Base-by-base conservation (phyloP, 2,888 invertebrate species). In the Drosophila hamatofila region DNA sequence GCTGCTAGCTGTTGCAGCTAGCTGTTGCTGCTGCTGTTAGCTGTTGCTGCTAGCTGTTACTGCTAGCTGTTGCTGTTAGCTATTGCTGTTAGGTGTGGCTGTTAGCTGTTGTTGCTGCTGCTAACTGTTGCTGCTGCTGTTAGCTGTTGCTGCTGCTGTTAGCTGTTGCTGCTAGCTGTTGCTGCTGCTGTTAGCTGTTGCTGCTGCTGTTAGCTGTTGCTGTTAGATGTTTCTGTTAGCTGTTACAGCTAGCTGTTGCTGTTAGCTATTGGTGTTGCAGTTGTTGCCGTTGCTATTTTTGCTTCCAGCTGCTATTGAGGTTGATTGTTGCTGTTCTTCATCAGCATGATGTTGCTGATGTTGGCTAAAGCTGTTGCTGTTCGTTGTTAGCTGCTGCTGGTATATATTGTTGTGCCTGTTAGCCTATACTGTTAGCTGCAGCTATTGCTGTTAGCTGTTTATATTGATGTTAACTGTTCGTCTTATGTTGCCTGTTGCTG, bases 21-120 rank as follows among this genome's bases (percentile, higher is more conserved):
- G 39, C n/a, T 59, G 59, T 37, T 63, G 49, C 14, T 30, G 49
- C 3, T 44, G 23, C 4, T 25, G 14, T 44, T 23, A 7, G 16
- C 16, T 46, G 5, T 46, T 46, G 25, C 7, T 25, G 14, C 2
- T 16, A 25, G 5, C 5, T 44, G 2, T 18, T 41, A n/a, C n/a
- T n/a, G n/a, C n/a, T 39, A 12, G 44, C 2, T 44, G 23, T 23
- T 44, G 23, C 18, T 44, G 44, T 44, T 23, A 12, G 11, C 3
- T 44, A 6, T 44, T 44, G 23, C 23, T 44, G 44, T 23, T 44
- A 23, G 18, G 2, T 11, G 11, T 11, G 2, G 18, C 1, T 44
- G 12, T 4, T 23, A 14, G 14, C 18, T 44, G 42, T 21, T 44
- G 27, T 16, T n/a, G 25, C 11, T 46, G n/a, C n/a, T n/a, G n/a